A percentile compares a stretch with the other conserved stretches of the same genome.
phyloP scores from a whole-genome alignment of 2,888 invertebrate species.

The Parasteatoda lunata region DNA sequence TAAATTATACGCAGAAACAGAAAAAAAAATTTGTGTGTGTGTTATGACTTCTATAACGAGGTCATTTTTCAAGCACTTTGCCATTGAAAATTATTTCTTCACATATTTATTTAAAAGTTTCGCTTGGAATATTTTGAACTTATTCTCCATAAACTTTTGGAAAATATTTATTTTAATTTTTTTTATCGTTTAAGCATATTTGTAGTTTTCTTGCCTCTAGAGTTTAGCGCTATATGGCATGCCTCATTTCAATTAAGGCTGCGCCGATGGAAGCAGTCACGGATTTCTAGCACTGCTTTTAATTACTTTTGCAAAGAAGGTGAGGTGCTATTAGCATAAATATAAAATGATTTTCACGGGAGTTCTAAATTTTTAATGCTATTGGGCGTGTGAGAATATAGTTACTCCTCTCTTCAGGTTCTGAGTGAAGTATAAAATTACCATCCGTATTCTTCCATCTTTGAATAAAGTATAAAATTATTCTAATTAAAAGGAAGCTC shows the following conservation, averaged over 20 bases:
- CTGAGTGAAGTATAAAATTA: slow-evolving; percentile 19
- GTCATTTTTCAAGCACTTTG: neutral
- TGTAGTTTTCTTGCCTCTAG: neutral
- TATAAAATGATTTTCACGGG: slow-evolving; percentile 55
- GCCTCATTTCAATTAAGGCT: slow-evolving; percentile 35
- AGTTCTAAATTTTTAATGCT: slow-evolving; percentile 52
- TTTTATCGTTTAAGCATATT: neutral
- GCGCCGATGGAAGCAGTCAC: slow-evolving; percentile 35
- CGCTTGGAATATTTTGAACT: neutral
- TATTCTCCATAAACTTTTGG: neutral
- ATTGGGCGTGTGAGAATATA: slow-evolving; percentile 41
- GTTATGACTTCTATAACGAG: too few relatives aligned
- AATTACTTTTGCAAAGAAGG: slow-evolving; percentile 51
- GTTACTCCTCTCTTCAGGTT: slow-evolving; percentile 19
- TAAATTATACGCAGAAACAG: too few relatives aligned
- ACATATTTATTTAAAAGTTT: neutral
- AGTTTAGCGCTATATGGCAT: slow-evolving; percentile 37
- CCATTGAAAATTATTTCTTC: neutral
- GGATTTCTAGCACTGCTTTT: slow-evolving; percentile 48
- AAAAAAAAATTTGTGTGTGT: too few relatives aligned
- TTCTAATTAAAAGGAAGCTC: slow-evolving; percentile 38
- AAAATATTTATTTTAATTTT: neutral
- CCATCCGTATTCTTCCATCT: neutral
- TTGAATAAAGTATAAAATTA: slow-evolving; percentile 22
- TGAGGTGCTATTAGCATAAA: slow-evolving; percentile 59